phyloP scores from a whole-genome alignment of 2,113 vertebrate species.

The Lepisosteus osseus region DNA sequence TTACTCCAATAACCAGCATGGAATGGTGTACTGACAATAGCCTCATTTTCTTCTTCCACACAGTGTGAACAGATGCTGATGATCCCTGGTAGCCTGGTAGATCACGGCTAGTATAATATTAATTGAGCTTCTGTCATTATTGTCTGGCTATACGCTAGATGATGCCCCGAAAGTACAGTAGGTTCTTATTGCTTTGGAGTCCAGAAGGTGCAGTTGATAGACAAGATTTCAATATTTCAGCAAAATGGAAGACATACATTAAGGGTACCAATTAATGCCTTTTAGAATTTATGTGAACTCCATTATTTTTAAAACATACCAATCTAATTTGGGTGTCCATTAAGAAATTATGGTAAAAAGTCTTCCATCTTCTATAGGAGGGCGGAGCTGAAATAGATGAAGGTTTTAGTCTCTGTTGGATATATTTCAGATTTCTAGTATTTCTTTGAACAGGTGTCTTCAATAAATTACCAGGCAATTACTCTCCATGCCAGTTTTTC shows the following conservation, averaged over 20 bases:
- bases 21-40: conserved; percentile 34
- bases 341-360: too few species aligned
- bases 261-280: conserved; percentile 44
- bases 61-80: conserved; percentile 50
- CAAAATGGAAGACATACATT: conserved; percentile 32
- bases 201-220: conserved; percentile 29
- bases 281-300: conserved; percentile 40
- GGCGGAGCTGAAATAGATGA: too few species aligned
- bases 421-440: neutral
- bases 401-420: too few species aligned
- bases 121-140: conserved; percentile 58
- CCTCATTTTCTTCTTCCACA: conserved; percentile 25
- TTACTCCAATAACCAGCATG: conserved; percentile 39
- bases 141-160: conserved; percentile 37
- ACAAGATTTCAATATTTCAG: neutral
- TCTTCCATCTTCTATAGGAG: too few species aligned
- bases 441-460: neutral
- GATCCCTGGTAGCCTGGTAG: conserved; percentile 42
- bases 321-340: neutral
- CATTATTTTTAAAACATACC: conserved; percentile 27
- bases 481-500: conserved; percentile 5
- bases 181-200: conserved; percentile 37
- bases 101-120: conserved; percentile 52
- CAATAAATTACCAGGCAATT: neutral
- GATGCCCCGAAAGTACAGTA: conserved; percentile 29